These are phyloP conservation scores for Semotilus atromaculatus DNA, from an alignment of 2,797 vertebrate genomes.

Conservation along the genomic window DNA sequence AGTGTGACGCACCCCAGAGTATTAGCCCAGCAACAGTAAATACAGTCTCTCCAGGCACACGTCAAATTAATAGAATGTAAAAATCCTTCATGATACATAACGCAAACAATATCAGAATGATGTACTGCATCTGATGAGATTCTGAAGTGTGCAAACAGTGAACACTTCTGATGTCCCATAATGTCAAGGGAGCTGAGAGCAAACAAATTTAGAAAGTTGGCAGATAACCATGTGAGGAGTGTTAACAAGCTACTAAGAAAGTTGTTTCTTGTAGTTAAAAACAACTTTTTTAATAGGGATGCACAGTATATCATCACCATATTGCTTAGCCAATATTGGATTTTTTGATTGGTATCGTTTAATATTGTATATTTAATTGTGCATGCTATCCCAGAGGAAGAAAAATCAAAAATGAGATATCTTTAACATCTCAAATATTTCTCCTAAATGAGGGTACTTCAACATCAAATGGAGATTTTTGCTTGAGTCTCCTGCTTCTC, in stretches of 20 bases:
- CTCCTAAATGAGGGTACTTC: background rate
- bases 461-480: background rate
- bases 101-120: background rate
- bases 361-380: background rate
- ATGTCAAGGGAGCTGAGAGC: background rate
- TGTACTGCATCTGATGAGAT: constrained; percentile 1
- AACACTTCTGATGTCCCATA: background rate
- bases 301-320: background rate
- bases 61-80: constrained; percentile 5
- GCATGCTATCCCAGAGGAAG: background rate
- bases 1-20: constrained; percentile 6
- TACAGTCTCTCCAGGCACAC: background rate
- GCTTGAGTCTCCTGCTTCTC: background rate
- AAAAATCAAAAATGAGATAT: background rate
- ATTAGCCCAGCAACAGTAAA: constrained; percentile 7
- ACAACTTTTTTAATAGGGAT: background rate
- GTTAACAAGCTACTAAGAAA: background rate
- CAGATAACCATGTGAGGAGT: background rate
- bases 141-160: constrained; percentile 29
- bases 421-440: background rate
- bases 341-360: background rate
- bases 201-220: background rate
- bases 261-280: background rate
- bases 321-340: background rate
- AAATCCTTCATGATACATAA: constrained; percentile 6